phyloP scores from a whole-genome alignment of 1,140 invertebrate species.

The Homarus americanus region DNA sequence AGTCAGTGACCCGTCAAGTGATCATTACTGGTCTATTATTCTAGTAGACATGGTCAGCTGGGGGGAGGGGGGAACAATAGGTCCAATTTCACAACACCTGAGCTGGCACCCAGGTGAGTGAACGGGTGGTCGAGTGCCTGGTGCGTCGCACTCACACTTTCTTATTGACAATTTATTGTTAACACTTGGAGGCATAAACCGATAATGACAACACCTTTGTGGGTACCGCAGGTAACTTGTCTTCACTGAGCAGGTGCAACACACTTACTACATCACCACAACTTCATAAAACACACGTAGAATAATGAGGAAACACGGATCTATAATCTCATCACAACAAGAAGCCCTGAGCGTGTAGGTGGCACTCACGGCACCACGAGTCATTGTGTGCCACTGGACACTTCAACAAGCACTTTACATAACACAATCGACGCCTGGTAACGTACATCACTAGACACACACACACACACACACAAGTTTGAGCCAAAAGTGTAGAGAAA shows the following conservation, averaged over 20 bases:
- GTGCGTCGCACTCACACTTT: not conserved
- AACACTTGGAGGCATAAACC: not conserved
- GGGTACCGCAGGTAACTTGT: not conserved
- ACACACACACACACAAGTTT: too few relatives aligned
- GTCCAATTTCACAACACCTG: not conserved
- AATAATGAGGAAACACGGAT: not conserved
- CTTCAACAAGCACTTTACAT: too few relatives aligned
- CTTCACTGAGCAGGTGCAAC: not conserved
- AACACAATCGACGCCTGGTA: too few relatives aligned
- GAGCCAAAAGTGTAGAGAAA: too few relatives aligned
- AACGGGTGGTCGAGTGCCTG: not conserved
- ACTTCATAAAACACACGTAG: not conserved
- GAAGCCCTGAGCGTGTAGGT: too few relatives aligned
- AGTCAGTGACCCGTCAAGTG: not conserved
- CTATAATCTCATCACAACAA: too few relatives aligned
- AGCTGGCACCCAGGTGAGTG: not conserved
- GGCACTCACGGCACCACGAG: too few relatives aligned
- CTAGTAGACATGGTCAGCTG: not conserved
- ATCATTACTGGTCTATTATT: not conserved
- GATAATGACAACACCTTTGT: too few relatives aligned
- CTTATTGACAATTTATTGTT: too few relatives aligned
- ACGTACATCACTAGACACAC: too few relatives aligned
- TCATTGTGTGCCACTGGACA: too few relatives aligned
- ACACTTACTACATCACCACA: not conserved
- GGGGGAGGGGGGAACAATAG: not conserved